Evolutionary conservation across 2,888 invertebrate species (phyloP).

Genomic region (Zygogramma bicolorata): DNA sequence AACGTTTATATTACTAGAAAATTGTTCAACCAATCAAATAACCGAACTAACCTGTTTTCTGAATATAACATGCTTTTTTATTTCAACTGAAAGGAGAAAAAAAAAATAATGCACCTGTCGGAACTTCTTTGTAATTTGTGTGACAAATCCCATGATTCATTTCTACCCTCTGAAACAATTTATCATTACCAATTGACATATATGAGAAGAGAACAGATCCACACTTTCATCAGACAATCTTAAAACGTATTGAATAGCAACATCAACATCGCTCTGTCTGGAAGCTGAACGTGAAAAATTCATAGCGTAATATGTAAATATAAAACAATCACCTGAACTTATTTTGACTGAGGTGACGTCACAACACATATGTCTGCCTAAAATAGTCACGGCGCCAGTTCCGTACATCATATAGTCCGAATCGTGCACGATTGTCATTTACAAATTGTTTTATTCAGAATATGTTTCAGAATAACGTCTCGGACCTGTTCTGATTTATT

Average conservation of each 20-base stretch:
- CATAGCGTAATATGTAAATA: constrained; percentile 46
- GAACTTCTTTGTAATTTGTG: too few relatives aligned
- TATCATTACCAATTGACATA: too few relatives aligned
- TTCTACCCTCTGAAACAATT: too few relatives aligned
- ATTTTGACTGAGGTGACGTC: constrained; percentile 54
- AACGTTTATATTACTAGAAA: too few relatives aligned
- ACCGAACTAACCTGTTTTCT: too few relatives aligned
- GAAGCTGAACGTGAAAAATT: constrained; percentile 1
- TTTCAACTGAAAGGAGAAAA: too few relatives aligned
- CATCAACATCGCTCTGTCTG: constrained; percentile 2
- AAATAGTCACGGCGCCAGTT: constrained; percentile 47
- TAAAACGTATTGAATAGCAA: constrained; percentile 28
- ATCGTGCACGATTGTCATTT: constrained; percentile 4
- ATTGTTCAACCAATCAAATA: too few relatives aligned
- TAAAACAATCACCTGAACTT: constrained; percentile 57
- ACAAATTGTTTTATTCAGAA: neutral
- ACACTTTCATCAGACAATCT: too few relatives aligned
- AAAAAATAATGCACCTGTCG: too few relatives aligned
- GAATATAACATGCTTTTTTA: too few relatives aligned
- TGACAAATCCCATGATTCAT: too few relatives aligned
- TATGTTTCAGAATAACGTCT: neutral
- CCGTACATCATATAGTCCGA: neutral
- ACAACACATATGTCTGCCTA: constrained; percentile 52
- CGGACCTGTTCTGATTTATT: neutral
- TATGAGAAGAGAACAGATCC: too few relatives aligned